Conservation (phyloP, 2,888 invertebrate species). For the Drosophila austrosaltans region DNA sequence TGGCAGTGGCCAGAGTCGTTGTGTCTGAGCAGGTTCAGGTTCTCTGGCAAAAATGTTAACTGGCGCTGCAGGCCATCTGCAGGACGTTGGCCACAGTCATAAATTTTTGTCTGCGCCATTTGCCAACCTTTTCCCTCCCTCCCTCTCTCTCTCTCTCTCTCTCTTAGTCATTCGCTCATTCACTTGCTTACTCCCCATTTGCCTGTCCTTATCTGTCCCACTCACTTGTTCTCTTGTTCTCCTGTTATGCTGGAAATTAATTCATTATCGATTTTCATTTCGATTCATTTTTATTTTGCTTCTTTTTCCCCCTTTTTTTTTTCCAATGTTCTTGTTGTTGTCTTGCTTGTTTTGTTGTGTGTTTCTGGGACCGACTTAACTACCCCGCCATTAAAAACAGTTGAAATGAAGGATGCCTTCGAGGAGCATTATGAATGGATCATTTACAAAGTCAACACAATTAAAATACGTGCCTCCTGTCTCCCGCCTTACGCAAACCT, state of each 20-base stretch:
- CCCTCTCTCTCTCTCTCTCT: not conserved
- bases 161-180: not conserved
- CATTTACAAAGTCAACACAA: conserved; percentile 75
- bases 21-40: not conserved
- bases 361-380: conserved; percentile 29
- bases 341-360: conserved; percentile 17
- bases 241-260: conserved; percentile 57
- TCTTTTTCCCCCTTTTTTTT: conserved; percentile 11
- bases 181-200: too few species aligned
- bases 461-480: conserved; percentile 58
- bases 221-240: conserved; percentile 21
- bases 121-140: conserved; percentile 27
- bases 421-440: conserved; percentile 71
- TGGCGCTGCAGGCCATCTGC: conserved; percentile 24
- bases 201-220: conserved; percentile 7
- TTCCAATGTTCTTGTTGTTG: conserved; percentile 19
- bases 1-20: conserved; percentile 16
- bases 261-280: conserved; percentile 72
- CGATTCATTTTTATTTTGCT: conserved; percentile 21
- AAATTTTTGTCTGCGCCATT: conserved; percentile 72
- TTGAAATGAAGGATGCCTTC: conserved; percentile 52
- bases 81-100: conserved; percentile 50
- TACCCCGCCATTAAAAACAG: conserved; percentile 43
- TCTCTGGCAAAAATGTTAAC: conserved; percentile 6
- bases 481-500: conserved; percentile 11